phyloP scores from a whole-genome alignment of 37 sponge, comb jelly and placozoan genomes.

The Cladorhizidae sp. region DNA sequence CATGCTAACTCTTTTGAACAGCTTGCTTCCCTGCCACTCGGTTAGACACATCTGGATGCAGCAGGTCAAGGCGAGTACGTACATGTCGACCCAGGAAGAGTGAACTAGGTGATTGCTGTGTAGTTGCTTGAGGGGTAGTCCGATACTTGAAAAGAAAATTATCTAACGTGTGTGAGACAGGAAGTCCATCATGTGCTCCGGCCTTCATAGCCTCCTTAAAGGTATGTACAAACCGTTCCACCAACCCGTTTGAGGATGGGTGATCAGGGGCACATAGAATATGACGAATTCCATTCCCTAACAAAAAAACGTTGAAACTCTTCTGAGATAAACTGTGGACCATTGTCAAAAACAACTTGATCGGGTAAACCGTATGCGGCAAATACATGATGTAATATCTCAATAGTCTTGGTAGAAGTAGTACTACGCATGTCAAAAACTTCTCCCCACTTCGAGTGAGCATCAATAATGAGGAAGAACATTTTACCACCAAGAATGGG shows the following conservation, averaged over 20 bases:
- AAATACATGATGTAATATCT: constrained; percentile 15
- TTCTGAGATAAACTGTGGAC: constrained; percentile 38
- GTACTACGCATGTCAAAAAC: neutral
- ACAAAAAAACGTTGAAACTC: constrained; percentile 20
- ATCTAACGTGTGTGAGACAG: neutral
- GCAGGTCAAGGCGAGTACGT: neutral
- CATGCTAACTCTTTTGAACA: neutral
- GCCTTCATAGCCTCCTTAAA: neutral
- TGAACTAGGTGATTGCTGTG: neutral
- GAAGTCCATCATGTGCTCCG: neutral
- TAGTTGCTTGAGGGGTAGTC: neutral
- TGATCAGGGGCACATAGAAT: neutral
- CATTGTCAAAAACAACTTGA: constrained; percentile 33
- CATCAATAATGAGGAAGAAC: constrained; percentile 2
- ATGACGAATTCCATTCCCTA: constrained; percentile 2
- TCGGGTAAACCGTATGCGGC: constrained; percentile 24
- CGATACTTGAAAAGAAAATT: neutral
- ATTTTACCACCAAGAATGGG: neutral
- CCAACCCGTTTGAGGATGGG: neutral
- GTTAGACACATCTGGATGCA: neutral
- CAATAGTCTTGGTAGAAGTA: neutral
- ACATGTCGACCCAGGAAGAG: neutral
- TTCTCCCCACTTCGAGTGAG: constrained; percentile 29
- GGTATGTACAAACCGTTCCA: neutral
- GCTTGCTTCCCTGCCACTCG: neutral